Evolutionary conservation across 2,113 vertebrate genomes (phyloP).

Genomic region (Misgurnus anguillicaudatus): DNA sequence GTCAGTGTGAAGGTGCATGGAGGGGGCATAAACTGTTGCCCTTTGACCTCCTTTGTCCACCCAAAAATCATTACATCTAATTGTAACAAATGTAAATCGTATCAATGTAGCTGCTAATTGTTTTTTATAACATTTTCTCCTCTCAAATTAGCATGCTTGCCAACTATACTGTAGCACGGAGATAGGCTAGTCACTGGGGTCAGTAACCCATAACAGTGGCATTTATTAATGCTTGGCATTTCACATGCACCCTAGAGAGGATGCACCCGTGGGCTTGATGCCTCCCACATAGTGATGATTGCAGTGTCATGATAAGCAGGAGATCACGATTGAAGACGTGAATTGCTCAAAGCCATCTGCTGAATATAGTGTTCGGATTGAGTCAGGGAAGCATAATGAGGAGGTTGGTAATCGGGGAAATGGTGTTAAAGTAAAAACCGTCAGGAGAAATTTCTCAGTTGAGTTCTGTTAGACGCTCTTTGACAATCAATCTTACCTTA

Average conservation of each 20-base stretch:
- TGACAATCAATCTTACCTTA: neutral
- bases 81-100: no score
- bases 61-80: neutral
- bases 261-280: conserved; percentile 12
- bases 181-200: conserved; percentile 27
- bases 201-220: conserved; percentile 36
- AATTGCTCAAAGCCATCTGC: neutral
- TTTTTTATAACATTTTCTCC: neutral
- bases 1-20: no score
- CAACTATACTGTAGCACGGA: conserved; percentile 1
- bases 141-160: conserved; percentile 19
- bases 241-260: conserved; percentile 8
- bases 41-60: neutral
- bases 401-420: neutral
- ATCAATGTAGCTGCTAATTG: neutral
- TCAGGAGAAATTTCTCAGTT: neutral
- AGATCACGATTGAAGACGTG: neutral
- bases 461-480: neutral
- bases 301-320: neutral
- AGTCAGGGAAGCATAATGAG: neutral
- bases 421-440: neutral
- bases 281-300: neutral
- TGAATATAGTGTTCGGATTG: neutral
- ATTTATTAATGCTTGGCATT: conserved; percentile 42
- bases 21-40: no score